Percentiles rank a stretch among this genome's conserved stretches.
Evolutionary conservation across 2,888 invertebrate species (phyloP).

Genomic region (Agonopterix alstromeriana): DNA sequence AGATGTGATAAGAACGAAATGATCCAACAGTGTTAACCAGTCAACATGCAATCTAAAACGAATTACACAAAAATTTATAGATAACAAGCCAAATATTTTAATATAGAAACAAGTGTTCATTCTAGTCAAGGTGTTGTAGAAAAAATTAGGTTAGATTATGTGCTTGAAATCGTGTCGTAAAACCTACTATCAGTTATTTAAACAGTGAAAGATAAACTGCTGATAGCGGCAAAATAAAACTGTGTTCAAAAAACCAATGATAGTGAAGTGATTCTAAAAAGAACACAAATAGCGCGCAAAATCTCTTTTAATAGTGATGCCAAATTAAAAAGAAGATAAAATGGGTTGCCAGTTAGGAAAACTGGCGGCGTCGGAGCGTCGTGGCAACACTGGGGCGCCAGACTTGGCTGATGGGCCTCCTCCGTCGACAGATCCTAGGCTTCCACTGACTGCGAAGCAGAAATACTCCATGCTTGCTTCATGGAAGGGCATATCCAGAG

Average conservation of each 20-base stretch:
- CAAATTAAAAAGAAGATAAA: conserved; percentile 8
- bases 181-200: too few relatives aligned
- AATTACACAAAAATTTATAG: conserved; percentile 2
- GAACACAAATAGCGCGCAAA: too few relatives aligned
- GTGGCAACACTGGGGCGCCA: conserved; percentile 54
- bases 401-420: conserved; percentile 77
- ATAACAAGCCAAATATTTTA: not conserved
- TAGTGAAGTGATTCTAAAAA: too few relatives aligned
- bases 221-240: too few relatives aligned
- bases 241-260: too few relatives aligned
- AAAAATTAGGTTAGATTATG: too few relatives aligned
- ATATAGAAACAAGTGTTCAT: not conserved
- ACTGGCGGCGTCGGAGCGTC: conserved; percentile 77
- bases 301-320: too few relatives aligned
- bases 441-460: conserved; percentile 90
- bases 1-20: conserved; percentile 14
- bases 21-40: not conserved
- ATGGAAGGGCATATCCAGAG: conserved; percentile 93
- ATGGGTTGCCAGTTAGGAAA: conserved; percentile 90
- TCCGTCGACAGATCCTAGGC: conserved; percentile 83
- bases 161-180: too few relatives aligned
- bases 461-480: conserved; percentile 92
- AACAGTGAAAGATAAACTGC: too few relatives aligned
- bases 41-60: conserved; percentile 4
- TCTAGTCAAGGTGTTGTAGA: not conserved